Evolutionary conservation across 2,113 vertebrate species (phyloP), one percentile per base, ranked within the genome.

Genomic region (Lontra canadensis): DNA sequence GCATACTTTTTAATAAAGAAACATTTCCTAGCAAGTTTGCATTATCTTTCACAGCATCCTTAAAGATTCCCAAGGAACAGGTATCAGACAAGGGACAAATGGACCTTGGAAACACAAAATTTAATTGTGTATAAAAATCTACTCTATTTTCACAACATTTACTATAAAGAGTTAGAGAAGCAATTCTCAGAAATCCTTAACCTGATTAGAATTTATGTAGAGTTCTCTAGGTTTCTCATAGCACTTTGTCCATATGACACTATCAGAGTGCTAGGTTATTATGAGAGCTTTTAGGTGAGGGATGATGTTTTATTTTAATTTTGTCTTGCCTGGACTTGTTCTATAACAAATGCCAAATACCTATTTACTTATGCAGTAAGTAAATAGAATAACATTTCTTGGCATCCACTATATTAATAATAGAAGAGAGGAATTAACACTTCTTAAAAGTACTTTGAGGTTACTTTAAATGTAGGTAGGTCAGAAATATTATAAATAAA

Each of bases 401-500:
- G 15, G 6, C 1, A 67, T 86, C 25, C 6, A 59, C 7, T 93
- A 57, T 17, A 81, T 65, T 69, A 94, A 29, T 84, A 93, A 80
- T 8, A n/a, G 17, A 90, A 88, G 52, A 90, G 21, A 67, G 63
- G 8, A 87, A 81, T 59, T n/a, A 76, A 71, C 2, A 73, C 1
- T 95, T 97, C 81, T 26, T 47, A 82, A 65, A 83, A 61, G 29
- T 90, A 97, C 94, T 90, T 93, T 95, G 4, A 39, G 95, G 20
- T 83, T 96, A 85, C 96, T 91, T 97, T 93, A 97, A 95, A 94
- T 67, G 34, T 96, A 96, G 74, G n/a, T 79, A 69, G 8, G 44
- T 98, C 80, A 89, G 71, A 98, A 97, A 44, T 81, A 84, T 39
- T 85, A 92, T 90, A 97, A 79, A 91, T 92, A 98, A 97, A 98